Evolutionary conservation across 1,140 invertebrate genomes (phyloP), one percentile per base, ranked within the genome.

Genomic region (Brachionus manjavacas): DNA sequence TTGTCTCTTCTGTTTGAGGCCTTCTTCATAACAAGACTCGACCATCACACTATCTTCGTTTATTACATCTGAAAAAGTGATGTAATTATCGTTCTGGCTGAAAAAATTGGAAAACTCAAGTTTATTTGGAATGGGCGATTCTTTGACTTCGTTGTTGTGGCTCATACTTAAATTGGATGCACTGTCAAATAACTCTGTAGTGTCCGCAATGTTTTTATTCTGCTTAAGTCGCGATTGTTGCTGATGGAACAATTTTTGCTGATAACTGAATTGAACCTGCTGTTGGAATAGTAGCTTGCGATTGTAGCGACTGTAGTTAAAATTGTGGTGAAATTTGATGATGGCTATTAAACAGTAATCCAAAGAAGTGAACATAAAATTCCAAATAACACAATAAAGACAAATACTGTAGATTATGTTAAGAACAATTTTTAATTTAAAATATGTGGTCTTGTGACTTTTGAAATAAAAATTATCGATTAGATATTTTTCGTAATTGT

Each of bases 381-480:
- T 28, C 79, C 79, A 81, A 46, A 81, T 64, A 3, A 41, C 9
- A 81, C 52, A 81, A 81, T 81, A 81, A 1, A 81, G 49, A 39
- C 20, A 28, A 35, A 81, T 68, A 20, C 66, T 81, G 20, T 81
- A 81, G 23, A 46, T 9, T 41, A 64, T 64, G 20, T 60, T 81
- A 3, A 81, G 11, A 25, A 23, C 14, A 64, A 60, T 46, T 81
- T 68, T 81, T n/a, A 81, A 7, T 14, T 64, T 81, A 68, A 81
- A 68, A 64, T 81, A 81, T 11, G 49, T 41, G 20, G 16, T 49
- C 46, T 76, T 76, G 25, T 81, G 4, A 25, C 3, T 64, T 81
- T 81, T 81, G 20, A 68, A 81, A 60, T 60, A 81, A 25, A 81
- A 64, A n/a, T 81, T 81, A 16, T 81, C 64, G 16, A 81, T 81